Conservation (phyloP, 2,113 vertebrate species). For the Ploceus nigricollis region DNA sequence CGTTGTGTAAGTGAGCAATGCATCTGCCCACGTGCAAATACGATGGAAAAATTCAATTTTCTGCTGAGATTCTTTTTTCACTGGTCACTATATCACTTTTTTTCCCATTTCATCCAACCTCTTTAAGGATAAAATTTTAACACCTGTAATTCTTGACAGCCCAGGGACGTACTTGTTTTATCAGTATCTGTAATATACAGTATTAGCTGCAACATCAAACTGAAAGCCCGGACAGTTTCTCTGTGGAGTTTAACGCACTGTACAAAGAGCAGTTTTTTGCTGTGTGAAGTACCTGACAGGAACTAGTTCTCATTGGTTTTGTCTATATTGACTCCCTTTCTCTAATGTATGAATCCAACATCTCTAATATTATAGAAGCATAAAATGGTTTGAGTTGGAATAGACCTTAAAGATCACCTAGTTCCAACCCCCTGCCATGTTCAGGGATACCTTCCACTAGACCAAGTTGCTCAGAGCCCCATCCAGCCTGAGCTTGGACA, state of each 20-base stretch:
- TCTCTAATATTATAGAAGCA: neutral
- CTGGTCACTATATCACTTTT: neutral
- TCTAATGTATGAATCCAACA: neutral
- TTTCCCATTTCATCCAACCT: neutral
- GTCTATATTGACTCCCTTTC: neutral
- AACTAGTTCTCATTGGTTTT: neutral
- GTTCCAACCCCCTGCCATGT: neutral
- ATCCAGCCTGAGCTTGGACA: neutral
- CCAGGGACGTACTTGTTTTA: neutral
- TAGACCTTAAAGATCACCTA: neutral
- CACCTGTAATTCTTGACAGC: neutral
- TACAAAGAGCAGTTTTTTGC: neutral
- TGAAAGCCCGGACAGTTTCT: neutral
- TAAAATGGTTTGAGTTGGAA: neutral
- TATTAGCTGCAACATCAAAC: neutral
- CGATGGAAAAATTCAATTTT: neutral
- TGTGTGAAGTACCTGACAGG: fast-evolving
- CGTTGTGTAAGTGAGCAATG: neutral
- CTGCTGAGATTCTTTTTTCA: neutral
- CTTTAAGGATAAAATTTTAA: neutral
- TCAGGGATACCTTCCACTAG: neutral
- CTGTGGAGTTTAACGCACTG: neutral
- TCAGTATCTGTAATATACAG: neutral
- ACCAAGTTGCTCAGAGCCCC: neutral
- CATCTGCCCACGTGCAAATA: fast-evolving